Evolutionary conservation across 2,113 vertebrate genomes (phyloP).

Genomic region (Solenodon paradoxus): DNA sequence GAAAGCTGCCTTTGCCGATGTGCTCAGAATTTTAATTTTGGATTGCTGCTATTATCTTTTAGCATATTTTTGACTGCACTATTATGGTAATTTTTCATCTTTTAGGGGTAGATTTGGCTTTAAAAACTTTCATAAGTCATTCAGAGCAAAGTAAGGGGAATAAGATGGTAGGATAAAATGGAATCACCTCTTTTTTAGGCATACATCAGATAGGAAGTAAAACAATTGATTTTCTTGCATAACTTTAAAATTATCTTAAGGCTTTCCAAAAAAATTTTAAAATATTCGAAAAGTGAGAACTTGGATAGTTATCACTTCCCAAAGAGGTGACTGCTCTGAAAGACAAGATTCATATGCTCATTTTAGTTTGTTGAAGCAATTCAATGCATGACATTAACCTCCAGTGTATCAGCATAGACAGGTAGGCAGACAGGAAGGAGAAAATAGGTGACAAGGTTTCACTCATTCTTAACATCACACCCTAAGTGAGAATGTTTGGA

Average conservation of each 20-base stretch:
- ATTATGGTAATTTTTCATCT: neutral
- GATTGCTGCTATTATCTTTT: neutral
- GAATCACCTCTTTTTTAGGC: neutral
- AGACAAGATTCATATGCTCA: neutral
- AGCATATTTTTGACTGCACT: conserved; percentile 7
- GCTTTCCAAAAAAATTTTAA: conserved; percentile 20
- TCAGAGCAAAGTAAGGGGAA: neutral
- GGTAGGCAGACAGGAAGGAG: neutral
- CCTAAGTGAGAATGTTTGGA: neutral
- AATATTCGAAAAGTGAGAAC: neutral
- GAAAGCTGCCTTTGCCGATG: neutral
- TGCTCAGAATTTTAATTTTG: conserved; percentile 46
- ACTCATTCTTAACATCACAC: too few relatives aligned
- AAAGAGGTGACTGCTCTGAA: neutral
- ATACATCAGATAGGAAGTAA: neutral
- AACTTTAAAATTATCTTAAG: neutral
- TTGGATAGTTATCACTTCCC: neutral
- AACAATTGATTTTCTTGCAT: neutral
- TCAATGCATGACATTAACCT: neutral
- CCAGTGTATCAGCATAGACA: neutral
- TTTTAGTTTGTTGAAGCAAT: neutral
- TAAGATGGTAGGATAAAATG: neutral
- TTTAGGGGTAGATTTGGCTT: neutral
- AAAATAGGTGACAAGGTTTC: neutral
- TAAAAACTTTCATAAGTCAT: neutral